Evolutionary conservation across 2,113 vertebrate genomes (phyloP), one percentile per base, ranked within the genome.

Genomic region (Etia nguti): DNA sequence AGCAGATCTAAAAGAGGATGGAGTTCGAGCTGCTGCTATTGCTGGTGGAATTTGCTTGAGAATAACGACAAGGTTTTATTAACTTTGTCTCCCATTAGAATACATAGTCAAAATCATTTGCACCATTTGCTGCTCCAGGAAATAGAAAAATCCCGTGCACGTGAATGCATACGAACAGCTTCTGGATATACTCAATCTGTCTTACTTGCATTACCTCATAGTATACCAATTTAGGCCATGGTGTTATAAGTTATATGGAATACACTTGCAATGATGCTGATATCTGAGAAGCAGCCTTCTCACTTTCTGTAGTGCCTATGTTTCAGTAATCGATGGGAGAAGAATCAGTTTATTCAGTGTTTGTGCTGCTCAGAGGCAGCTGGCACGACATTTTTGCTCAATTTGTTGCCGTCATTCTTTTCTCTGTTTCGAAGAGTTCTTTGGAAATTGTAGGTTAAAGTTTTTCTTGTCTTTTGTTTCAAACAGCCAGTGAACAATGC

Each of bases 401-500:
- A 77, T 79, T 62, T 84, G 7, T 59, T 56, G 16, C 43, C 16
- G 10, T 50, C 70, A 1, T 31, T 77, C 26, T 77, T 77, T 26
- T 77, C 26, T 77, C 16, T 77, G 73, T n/a, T 29, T 11, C 3
- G 48, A 59, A 34, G 3, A 34, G 2, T n/a, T 38, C 26, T 48
- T 38, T 48, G 11, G 15, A 54, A 7, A 46, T 60, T 4, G 2
- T 46, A 22, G 52, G 5, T 52, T 38, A 0, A 38, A 59, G 10
- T 8, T 16, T 18, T 11, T 43, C 13, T 83, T 85, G n/a, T 3
- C 73, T 77, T 93, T 70, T 90, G 15, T 80, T 80, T 55, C 79
- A 80, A 70, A 75, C 96, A 98, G 98, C 98, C 98, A 6, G 96
- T 98, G 94, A 97, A 97, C 96, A 98, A 98, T 62, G 97, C 98